Conservation (phyloP, 1,140 invertebrate species). For the Harpegnathos saltator region DNA sequence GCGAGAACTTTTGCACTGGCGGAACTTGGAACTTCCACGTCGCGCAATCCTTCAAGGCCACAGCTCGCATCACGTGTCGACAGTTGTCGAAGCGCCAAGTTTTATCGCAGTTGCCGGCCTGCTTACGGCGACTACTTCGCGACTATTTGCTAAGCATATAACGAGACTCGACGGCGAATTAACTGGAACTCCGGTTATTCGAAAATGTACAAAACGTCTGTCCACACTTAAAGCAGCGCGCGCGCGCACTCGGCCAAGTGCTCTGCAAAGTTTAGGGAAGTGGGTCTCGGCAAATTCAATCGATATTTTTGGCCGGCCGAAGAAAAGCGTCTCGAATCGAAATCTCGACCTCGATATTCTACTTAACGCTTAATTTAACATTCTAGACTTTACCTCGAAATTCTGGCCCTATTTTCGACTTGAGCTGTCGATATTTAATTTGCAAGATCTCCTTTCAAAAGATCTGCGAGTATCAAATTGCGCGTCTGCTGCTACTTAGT, state of each 20-base stretch:
- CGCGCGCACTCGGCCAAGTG: no score
- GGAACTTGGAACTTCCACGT: conserved; percentile 49
- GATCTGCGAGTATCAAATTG: no score
- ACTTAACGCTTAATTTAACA: no score
- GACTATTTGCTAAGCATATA: conserved; percentile 13
- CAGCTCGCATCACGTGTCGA: conserved; percentile 48
- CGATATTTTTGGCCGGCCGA: neutral
- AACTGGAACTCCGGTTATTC: conserved; percentile 15
- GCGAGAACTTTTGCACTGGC: conserved; percentile 56
- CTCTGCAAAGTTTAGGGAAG: neutral
- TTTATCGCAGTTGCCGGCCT: neutral
- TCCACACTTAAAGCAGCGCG: neutral
- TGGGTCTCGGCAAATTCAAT: neutral
- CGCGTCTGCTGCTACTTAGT: no score
- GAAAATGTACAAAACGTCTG: neutral
- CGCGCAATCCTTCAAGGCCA: conserved; percentile 60
- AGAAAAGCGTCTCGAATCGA: no score
- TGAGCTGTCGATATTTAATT: no score
- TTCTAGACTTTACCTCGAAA: no score
- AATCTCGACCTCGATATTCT: no score
- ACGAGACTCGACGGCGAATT: neutral
- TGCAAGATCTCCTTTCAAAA: no score
- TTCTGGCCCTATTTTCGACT: no score
- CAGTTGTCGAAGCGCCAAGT: conserved; percentile 15
- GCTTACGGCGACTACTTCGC: conserved; percentile 2